Conservation (phyloP, 2,113 vertebrate species). For the Scatophagus argus region DNA sequence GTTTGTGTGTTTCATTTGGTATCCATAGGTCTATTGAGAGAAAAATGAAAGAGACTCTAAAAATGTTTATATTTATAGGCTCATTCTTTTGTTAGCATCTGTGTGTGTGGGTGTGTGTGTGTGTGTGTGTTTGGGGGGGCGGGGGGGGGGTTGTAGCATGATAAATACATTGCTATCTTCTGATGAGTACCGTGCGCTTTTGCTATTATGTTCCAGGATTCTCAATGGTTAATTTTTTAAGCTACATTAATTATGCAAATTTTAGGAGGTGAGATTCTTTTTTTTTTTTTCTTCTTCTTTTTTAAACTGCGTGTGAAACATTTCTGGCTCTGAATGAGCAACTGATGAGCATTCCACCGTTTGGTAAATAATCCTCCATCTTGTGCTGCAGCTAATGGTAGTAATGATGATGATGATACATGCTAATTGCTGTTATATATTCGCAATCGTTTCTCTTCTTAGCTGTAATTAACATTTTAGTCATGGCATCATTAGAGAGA, state of each 20-base stretch:
- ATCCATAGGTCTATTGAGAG: neutral
- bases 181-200: slow-evolving; percentile 15
- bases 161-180: slow-evolving; percentile 30
- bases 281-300: slow-evolving; percentile 10
- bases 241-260: slow-evolving; percentile 71
- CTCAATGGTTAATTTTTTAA: slow-evolving; percentile 56
- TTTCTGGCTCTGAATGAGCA: slow-evolving; percentile 67
- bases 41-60: neutral
- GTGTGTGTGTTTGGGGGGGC: too few species aligned
- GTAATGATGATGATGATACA: slow-evolving; percentile 81
- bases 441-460: slow-evolving; percentile 78
- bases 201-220: slow-evolving; percentile 37
- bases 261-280: slow-evolving; percentile 23
- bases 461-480: slow-evolving; percentile 80
- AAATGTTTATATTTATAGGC: neutral
- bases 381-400: slow-evolving; percentile 71
- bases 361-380: slow-evolving; percentile 80
- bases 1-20: slow-evolving; percentile 1
- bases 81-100: too few species aligned
- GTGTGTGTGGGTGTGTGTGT: neutral
- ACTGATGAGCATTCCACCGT: slow-evolving; percentile 71
- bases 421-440: slow-evolving; percentile 82
- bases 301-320: slow-evolving; percentile 52
- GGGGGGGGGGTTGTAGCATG: neutral
- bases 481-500: slow-evolving; percentile 66